phyloP scores from a whole-genome alignment of 2,888 invertebrate genomes.

The Sarcophaga variegata region DNA sequence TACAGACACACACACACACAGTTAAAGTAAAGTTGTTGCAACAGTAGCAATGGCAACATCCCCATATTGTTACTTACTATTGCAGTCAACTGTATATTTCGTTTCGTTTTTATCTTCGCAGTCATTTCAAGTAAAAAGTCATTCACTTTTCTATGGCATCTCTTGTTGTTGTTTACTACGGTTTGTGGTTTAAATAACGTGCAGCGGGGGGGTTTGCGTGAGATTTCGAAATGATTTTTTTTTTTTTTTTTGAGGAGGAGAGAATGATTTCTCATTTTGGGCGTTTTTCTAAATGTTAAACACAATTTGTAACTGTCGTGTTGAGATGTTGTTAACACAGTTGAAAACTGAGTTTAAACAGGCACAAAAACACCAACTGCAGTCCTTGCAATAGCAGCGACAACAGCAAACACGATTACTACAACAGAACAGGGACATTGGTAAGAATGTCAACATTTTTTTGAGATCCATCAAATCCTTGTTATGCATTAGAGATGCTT shows the following conservation, averaged over 20 bases:
- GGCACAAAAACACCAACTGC: not conserved
- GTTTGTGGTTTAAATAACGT: not conserved
- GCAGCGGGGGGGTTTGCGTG: not conserved
- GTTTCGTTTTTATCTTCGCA: not conserved
- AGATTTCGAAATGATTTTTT: too few relatives aligned
- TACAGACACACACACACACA: conserved; percentile 10
- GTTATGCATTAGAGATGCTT: too few relatives aligned
- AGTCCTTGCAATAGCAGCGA: too few relatives aligned
- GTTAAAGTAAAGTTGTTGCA: not conserved
- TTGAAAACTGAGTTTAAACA: not conserved
- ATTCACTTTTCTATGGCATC: not conserved
- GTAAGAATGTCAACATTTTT: too few relatives aligned
- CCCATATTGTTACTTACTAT: conserved; percentile 10
- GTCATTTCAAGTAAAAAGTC: not conserved
- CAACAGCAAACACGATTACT: too few relatives aligned
- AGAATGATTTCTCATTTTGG: conserved; percentile 5
- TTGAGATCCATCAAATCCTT: too few relatives aligned
- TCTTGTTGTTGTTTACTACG: not conserved
- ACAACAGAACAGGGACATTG: too few relatives aligned
- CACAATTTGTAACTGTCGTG: conserved; percentile 61
- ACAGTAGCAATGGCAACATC: not conserved
- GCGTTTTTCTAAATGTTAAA: conserved; percentile 21
- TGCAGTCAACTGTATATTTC: not conserved
- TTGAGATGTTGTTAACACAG: conserved; percentile 33
- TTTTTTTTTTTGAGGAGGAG: not conserved